Evolutionary conservation across 1,140 invertebrate species (phyloP).

Genomic region (Ostrea edulis): DNA sequence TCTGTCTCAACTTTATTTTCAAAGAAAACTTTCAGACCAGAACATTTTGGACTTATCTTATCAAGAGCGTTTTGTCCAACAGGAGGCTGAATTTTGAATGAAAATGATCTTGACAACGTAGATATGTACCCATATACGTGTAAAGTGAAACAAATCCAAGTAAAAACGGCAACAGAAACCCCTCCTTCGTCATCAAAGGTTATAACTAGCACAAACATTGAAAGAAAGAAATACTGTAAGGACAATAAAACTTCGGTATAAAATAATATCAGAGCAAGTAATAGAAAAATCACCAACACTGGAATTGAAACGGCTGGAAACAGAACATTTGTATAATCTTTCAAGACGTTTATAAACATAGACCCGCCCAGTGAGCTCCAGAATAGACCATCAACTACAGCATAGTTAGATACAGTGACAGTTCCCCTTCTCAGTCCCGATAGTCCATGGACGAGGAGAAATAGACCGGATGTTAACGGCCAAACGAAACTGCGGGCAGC

Average conservation of each 20-base stretch:
- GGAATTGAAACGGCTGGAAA: conserved; percentile 54
- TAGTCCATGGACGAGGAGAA: conserved; percentile 60
- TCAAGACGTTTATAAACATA: conserved; percentile 55
- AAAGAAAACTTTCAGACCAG: background rate
- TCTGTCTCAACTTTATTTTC: background rate
- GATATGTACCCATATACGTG: conserved; percentile 67
- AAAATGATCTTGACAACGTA: conserved; percentile 52
- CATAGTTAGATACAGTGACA: conserved; percentile 55
- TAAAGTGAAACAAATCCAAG: conserved; percentile 65
- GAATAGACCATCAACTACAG: conserved; percentile 63
- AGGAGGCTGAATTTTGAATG: conserved; percentile 59
- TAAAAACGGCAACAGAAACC: conserved; percentile 61
- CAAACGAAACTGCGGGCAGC: conserved; percentile 60
- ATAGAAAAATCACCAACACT: conserved; percentile 59
- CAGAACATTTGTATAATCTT: background rate
- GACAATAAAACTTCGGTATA: conserved; percentile 65
- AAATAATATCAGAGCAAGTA: conserved; percentile 57
- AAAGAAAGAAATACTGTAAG: conserved; percentile 59
- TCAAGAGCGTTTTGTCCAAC: conserved; percentile 56
- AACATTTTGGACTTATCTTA: conserved; percentile 29
- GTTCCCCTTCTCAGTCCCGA: conserved; percentile 59
- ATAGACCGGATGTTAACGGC: conserved; percentile 62
- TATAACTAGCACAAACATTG: conserved; percentile 61
- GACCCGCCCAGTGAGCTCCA: conserved; percentile 64
- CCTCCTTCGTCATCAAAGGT: conserved; percentile 57